Evolutionary conservation across 2,797 vertebrate species (phyloP).

Genomic region (Coendou prehensilis): DNA sequence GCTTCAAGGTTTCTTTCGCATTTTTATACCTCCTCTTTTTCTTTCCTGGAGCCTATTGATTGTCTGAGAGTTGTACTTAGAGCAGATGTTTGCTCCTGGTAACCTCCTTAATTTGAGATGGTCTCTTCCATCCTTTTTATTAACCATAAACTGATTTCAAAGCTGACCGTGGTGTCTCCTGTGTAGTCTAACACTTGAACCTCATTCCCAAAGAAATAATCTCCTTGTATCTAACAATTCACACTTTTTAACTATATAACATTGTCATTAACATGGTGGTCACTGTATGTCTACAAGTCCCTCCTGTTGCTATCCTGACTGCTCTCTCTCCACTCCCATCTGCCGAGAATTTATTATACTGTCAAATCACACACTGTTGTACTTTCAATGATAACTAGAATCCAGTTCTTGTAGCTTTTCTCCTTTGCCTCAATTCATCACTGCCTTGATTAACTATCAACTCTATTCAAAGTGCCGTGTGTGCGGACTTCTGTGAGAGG

Average conservation of each 20-base stretch:
- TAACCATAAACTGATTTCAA: not conserved
- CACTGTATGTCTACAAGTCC: accelerated
- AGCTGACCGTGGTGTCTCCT: not conserved
- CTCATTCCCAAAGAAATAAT: not conserved
- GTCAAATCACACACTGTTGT: not conserved
- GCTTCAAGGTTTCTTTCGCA: not conserved
- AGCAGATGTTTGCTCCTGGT: not conserved
- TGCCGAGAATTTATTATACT: not conserved
- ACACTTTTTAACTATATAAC: not conserved
- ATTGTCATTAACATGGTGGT: not conserved
- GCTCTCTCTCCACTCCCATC: not conserved
- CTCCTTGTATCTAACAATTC: not conserved
- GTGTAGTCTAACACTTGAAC: not conserved
- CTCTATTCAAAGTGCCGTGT: not conserved
- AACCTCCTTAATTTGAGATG: not conserved
- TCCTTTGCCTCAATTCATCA: not conserved
- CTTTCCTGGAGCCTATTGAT: not conserved
- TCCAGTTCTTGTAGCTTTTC: not conserved
- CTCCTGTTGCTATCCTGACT: not conserved
- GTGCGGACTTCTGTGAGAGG: not conserved
- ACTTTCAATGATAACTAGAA: not conserved
- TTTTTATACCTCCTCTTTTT: not conserved
- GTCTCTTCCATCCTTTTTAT: not conserved
- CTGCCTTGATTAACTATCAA: not conserved
- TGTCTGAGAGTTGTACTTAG: not conserved